Evolutionary conservation across 2,797 vertebrate genomes (phyloP).

Genomic region (Stomatorhinus walkeri): DNA sequence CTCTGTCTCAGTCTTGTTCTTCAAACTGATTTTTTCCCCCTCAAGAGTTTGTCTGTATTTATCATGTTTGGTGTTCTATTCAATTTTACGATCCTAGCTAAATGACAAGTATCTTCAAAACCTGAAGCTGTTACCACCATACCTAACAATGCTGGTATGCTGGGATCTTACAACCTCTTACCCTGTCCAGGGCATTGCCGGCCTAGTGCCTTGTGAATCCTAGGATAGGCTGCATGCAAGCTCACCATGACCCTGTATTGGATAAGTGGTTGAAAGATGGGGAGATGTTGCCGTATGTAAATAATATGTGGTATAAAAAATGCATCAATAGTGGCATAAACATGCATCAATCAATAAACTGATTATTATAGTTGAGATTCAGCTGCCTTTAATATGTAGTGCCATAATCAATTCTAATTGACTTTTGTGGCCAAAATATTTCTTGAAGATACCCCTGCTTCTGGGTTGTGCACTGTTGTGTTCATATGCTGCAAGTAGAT

Average conservation of each 20-base stretch:
- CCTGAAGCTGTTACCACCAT: background rate
- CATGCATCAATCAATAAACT: background rate
- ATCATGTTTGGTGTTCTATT: background rate
- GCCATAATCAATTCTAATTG: background rate
- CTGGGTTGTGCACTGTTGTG: background rate
- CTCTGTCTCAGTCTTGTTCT: background rate
- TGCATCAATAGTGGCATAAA: background rate
- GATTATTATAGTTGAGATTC: background rate
- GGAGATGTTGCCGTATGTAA: background rate
- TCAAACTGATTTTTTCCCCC: background rate
- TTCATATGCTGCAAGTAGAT: background rate
- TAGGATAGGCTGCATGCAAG: background rate
- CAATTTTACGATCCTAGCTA: background rate
- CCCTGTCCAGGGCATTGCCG: background rate
- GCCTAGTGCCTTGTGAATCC: background rate
- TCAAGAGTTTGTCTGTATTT: background rate
- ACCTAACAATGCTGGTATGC: background rate
- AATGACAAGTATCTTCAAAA: background rate
- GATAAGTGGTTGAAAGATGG: background rate
- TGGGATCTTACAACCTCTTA: background rate
- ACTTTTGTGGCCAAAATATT: background rate
- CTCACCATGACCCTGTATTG: background rate
- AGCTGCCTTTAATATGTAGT: background rate
- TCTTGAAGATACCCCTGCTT: background rate
- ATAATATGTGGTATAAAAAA: background rate